Evolutionary conservation across 2,888 invertebrate genomes (phyloP).

Genomic region (Fragum sueziense): DNA sequence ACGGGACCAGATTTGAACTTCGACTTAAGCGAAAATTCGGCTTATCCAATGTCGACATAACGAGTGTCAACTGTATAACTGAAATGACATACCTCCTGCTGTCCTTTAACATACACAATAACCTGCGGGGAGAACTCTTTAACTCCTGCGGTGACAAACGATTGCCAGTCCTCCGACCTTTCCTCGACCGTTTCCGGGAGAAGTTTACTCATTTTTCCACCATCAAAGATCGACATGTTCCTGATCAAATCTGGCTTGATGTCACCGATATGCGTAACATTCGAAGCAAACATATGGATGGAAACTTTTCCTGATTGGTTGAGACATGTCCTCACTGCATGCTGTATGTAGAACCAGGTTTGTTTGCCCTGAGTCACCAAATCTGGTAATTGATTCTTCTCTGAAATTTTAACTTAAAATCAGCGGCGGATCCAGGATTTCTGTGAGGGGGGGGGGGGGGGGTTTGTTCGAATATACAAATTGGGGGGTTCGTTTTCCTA

Average conservation of each 20-base stretch:
- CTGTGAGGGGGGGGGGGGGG: no score
- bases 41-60: no score
- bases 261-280: not conserved
- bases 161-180: not conserved
- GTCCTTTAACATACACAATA: not conserved
- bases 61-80: no score
- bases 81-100: not conserved
- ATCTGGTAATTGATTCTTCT: not conserved
- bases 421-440: no score
- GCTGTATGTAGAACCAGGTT: not conserved
- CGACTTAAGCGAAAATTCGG: no score
- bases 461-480: no score
- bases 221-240: not conserved
- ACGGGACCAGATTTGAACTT: no score
- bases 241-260: not conserved
- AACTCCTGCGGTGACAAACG: not conserved
- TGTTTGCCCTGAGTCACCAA: not conserved
- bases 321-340: not conserved
- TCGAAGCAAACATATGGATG: not conserved
- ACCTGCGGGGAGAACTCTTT: not conserved
- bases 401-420: not conserved
- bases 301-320: not conserved
- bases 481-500: no score
- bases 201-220: not conserved
- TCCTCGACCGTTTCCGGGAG: not conserved